Percentiles rank a stretch among this genome's conserved stretches.
Conservation (phyloP, 2,888 invertebrate genomes). For the Lasiommata megera region DNA sequence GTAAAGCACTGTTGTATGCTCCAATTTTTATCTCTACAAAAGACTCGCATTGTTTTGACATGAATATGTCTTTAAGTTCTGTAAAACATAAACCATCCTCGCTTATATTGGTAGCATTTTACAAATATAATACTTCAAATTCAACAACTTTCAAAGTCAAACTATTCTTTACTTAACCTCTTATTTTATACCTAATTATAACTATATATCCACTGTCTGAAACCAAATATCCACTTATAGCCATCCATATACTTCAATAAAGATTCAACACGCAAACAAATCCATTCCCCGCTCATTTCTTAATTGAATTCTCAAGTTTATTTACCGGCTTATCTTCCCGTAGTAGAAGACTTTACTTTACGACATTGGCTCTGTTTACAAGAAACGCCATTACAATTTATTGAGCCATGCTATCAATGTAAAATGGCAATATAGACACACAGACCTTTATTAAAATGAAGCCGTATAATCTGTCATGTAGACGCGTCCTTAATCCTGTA, state of each 20-base stretch:
- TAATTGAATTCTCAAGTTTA: conserved; percentile 77
- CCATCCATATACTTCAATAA: conserved; percentile 58
- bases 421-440: conserved; percentile 27
- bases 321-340: conserved; percentile 69
- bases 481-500: conserved; percentile 15
- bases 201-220: neutral
- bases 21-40: conserved; percentile 31
- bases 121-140: no score
- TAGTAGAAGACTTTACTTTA: conserved; percentile 62
- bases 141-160: neutral
- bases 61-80: conserved; percentile 8
- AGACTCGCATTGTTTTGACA: conserved; percentile 21
- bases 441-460: conserved; percentile 27
- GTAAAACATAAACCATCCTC: neutral
- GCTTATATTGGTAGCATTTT: neutral
- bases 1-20: conserved; percentile 19
- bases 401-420: conserved; percentile 27
- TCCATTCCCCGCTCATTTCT: conserved; percentile 69
- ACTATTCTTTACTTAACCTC: no score
- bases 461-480: conserved; percentile 20
- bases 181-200: neutral
- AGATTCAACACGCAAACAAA: conserved; percentile 57
- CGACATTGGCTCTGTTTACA: conserved; percentile 60
- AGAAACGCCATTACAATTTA: conserved; percentile 34
- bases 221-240: conserved; percentile 47